Conservation (phyloP, 2,797 vertebrate species). For the Smutsia temminckii region DNA sequence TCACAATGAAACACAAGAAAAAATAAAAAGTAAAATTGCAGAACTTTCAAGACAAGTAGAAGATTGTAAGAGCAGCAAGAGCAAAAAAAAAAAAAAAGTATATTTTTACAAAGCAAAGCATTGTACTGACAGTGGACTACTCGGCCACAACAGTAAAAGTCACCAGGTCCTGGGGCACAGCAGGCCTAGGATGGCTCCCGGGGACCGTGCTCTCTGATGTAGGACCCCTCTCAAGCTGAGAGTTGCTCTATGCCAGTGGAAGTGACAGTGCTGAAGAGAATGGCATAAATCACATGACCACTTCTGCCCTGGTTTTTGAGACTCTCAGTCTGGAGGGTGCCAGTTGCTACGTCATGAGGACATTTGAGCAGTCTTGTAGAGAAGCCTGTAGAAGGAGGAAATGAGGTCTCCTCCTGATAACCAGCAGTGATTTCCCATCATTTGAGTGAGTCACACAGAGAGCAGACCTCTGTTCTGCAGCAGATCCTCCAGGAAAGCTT, state of each 20-base stretch:
- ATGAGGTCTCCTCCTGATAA: not conserved
- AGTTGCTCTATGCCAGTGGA: not conserved
- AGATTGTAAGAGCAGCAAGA: not conserved
- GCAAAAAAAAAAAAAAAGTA: not conserved
- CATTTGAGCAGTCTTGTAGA: not conserved
- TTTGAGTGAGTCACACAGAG: not conserved
- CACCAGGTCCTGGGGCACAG: not conserved
- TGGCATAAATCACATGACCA: not conserved
- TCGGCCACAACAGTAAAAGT: not conserved
- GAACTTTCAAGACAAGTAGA: not conserved
- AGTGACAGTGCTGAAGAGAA: not conserved
- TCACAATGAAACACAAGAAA: not conserved
- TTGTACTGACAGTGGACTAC: not conserved
- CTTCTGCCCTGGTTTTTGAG: not conserved
- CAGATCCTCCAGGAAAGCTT: not conserved
- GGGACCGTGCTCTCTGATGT: not conserved
- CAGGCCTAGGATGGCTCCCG: too few relatives aligned
- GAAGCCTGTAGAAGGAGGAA: not conserved
- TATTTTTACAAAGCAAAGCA: not conserved
- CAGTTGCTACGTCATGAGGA: not conserved
- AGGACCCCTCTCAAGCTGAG: not conserved
- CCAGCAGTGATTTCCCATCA: not conserved
- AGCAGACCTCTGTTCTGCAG: not conserved
- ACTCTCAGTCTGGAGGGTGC: not conserved
- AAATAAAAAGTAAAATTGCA: not conserved